A percentile compares a stretch with the other conserved stretches of the same genome.
phyloP scores from a whole-genome alignment of 2,113 vertebrate genomes.

The Poecilia latipinna region DNA sequence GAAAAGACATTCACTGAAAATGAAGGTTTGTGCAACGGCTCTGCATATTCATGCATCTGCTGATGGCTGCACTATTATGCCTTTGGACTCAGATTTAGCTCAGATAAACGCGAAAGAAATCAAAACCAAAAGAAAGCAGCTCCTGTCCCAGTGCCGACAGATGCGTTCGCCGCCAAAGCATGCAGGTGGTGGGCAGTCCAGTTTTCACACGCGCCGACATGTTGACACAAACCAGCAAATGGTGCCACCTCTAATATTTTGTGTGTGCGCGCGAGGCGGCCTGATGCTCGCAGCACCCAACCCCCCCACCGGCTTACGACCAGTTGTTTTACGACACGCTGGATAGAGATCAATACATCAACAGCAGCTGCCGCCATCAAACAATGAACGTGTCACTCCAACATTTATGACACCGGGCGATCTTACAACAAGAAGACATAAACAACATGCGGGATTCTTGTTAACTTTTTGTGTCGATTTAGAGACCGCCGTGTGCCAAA shows the following conservation, averaged over 20 bases:
- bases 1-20: no score
- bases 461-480: background rate
- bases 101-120: no score
- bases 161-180: background rate
- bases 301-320: background rate
- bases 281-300: background rate
- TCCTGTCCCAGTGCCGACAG: background rate
- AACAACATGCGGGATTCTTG: background rate
- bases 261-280: constrained; percentile 11
- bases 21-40: no score
- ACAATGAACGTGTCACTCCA: constrained; percentile 8
- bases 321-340: background rate
- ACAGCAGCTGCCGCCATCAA: constrained; percentile 3
- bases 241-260: constrained; percentile 62
- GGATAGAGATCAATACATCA: constrained; percentile 31
- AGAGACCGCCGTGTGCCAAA: constrained; percentile 9
- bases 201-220: constrained; percentile 32
- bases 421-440: background rate
- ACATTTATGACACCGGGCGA: background rate
- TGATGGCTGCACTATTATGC: no score
- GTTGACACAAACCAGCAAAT: constrained; percentile 67
- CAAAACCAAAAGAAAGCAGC: background rate
- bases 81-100: no score
- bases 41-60: no score
- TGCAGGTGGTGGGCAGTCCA: constrained; percentile 16